Evolutionary conservation across 2,113 vertebrate species (phyloP).

Genomic region (Empidonax traillii): DNA sequence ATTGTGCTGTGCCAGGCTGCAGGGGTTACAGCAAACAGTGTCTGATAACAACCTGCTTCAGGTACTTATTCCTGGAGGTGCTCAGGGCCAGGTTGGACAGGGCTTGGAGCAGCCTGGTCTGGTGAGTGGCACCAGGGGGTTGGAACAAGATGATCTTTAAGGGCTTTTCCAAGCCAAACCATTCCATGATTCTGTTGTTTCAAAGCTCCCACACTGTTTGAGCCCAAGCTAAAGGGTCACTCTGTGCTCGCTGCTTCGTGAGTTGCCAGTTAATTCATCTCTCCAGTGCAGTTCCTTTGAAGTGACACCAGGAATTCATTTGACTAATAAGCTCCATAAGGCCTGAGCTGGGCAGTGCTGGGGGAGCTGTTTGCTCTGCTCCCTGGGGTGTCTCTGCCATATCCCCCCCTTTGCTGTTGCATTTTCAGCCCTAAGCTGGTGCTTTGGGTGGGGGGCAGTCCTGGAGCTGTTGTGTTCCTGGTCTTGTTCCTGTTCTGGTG

Average conservation of each 20-base stretch:
- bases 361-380: neutral
- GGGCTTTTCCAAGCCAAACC: neutral
- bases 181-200: neutral
- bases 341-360: neutral
- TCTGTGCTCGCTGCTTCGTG: neutral
- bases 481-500: neutral
- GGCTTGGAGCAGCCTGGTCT: neutral
- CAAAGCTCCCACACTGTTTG: fast-evolving
- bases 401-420: neutral
- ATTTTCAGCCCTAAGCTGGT: neutral
- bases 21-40: neutral
- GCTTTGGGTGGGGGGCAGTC: neutral
- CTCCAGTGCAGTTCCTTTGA: neutral
- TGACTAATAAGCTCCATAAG: neutral
- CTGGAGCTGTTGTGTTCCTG: neutral
- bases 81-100: neutral
- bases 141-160: neutral
- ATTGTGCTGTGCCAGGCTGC: neutral
- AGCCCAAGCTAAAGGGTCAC: neutral
- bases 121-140: neutral
- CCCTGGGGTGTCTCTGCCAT: neutral
- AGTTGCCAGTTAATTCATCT: neutral
- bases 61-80: neutral
- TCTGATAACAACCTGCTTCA: neutral
- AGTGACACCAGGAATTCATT: neutral